Evolutionary conservation across 30 jellyfish, hydroid and myxozoan genomes (phyloP).

Genomic region (Mastigias papua): DNA sequence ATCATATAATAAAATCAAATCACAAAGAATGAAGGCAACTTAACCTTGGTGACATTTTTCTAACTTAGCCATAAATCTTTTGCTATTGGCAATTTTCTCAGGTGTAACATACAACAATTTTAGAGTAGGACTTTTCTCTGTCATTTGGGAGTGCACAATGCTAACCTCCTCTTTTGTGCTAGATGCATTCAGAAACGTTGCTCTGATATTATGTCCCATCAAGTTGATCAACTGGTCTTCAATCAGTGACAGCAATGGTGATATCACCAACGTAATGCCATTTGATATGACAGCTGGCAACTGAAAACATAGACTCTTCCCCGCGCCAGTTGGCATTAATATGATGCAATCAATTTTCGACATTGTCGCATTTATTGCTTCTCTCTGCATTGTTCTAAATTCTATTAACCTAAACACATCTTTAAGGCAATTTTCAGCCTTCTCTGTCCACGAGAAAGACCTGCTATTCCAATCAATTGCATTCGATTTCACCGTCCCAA

Average conservation of each 20-base stretch:
- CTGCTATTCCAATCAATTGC: conserved; percentile 75
- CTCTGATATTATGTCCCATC: conserved; percentile 49
- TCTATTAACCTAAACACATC: conserved; percentile 38
- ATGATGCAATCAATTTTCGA: conserved; percentile 80
- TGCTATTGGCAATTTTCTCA: conserved; percentile 86
- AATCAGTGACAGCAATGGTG: conserved; percentile 88
- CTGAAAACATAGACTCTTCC: conserved; percentile 93
- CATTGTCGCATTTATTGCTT: conserved; percentile 85
- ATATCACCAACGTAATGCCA: conserved; percentile 76
- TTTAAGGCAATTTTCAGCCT: conserved; percentile 16
- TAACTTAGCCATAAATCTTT: conserved; percentile 87
- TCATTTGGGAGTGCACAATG: conserved; percentile 63
- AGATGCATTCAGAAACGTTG: conserved; percentile 72
- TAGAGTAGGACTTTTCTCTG: conserved; percentile 27
- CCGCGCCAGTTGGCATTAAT: conserved; percentile 97
- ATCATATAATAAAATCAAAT: no score
- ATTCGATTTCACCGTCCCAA: not conserved
- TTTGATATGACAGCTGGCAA: conserved; percentile 82
- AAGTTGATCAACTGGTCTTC: conserved; percentile 86
- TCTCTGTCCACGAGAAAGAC: conserved; percentile 76
- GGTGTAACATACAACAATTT: conserved; percentile 94
- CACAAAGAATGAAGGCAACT: no score
- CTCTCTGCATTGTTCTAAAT: conserved; percentile 83
- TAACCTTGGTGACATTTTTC: conserved; percentile 83
- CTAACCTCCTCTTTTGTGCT: conserved; percentile 57